Base-by-base conservation (phyloP, 1,140 invertebrate genomes). In the Pogonomyrmex californicus region DNA sequence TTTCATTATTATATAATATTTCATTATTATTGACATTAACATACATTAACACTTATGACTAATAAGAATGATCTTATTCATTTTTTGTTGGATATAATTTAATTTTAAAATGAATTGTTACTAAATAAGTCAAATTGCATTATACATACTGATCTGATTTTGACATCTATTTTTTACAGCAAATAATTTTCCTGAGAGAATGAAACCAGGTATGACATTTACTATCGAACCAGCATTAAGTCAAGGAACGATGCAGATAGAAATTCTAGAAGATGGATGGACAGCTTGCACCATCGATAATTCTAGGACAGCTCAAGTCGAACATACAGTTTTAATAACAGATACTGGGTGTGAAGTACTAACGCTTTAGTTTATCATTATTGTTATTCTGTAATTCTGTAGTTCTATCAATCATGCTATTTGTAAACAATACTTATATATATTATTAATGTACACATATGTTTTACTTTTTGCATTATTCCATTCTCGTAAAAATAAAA, bases 181-280 rank as follows among this genome's bases (percentile, higher is more conserved):
- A 88, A 97, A 98, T 94, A 89, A 96, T 63, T 96, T 96, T 91
- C 95, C 96, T 10, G 98, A 97, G n/a, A 91, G 95, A 47, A 99
- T 99, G 98, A 91, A 96, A 88, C 92, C 97, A 60, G 98, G 98
- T 36, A 99, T 99, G 98, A 98, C 98, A 1, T 99, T 99, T 93
- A 99, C 99, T 0, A 98, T 99, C 62, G 99, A 99, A 93, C 99
- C 99, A n/a, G 97, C 98, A 17, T 92, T 99, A 30, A 96, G 96
- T 30, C 97, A 98, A 91, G 98, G 98, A 0, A 94, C 91, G 2
- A 94, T 96, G 12, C 95, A 97, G 33, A 96, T 98, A 36, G 95
- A 96, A 2, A 95, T 99, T 62, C 95, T 98, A 38, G 96, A 98
- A 58, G 98, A 99, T 95, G 97, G 97, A 0, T 99, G 98, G 98